Evolutionary conservation across 1,140 invertebrate species (phyloP), one percentile per base, ranked within the genome.

Genomic region (Camponotus vicinus): DNA sequence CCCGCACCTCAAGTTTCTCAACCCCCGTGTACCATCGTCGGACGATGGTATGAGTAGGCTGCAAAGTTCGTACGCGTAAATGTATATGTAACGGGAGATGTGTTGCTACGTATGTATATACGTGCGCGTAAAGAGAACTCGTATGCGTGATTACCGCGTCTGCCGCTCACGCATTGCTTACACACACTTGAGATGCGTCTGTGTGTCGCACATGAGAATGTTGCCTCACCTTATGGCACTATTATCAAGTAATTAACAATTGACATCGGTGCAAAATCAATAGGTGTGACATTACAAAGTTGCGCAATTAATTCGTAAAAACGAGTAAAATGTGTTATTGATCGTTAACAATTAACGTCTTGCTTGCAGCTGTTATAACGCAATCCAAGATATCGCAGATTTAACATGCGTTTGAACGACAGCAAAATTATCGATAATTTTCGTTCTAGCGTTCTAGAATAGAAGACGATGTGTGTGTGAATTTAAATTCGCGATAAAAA

Each of bases 111-210:
- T 8, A 9, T 32, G 9, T 64, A 13, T 27, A 7, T 2, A 40
- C 13, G 32, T 40, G 42, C 27, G 73, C 34, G 40, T 73, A 83
- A 61, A 73, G 79, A 83, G 79, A 49, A 75, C 79, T 75, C 79
- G 79, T 85, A 86, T 79, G 84, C 84, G 84, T 79, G 84, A 86
- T 86, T 86, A 86, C 84, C 76, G 84, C 52, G 76, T 40, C 45
- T 63, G 69, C 55, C 27, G 55, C 55, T 73, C 67, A 67, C 69
- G 67, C 27, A 61, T 82, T 82, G 57, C 79, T 82, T 71, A 71
- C 78, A 52, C 78, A 61, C 79, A 37, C 40, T 13, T 75, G 27
- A 27, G 40, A 80, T 37, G 21, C 49, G 37, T 45, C 18, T 32
- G 32, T 37, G 32, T 40, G 57, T n/a, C 15, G 27, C 55, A 18